Base-by-base conservation (phyloP, 2,113 vertebrate genomes). In the Lethenteron reissneri region DNA sequence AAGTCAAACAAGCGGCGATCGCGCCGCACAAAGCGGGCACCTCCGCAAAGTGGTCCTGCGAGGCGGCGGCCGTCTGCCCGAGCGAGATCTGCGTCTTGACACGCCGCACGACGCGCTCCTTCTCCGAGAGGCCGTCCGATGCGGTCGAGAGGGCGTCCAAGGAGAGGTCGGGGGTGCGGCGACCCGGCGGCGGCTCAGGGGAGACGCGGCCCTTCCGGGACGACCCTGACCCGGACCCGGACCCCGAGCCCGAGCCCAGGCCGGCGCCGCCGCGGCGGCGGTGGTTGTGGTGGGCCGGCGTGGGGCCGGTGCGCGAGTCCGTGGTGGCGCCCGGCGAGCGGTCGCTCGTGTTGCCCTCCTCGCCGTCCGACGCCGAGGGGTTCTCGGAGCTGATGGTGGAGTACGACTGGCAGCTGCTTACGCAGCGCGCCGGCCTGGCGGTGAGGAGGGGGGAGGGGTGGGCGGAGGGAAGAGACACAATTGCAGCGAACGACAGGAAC, bases 311-410 rank as follows among this genome's bases (percentile, higher is more conserved):
- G n/a, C 64, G 8, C 9, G 89, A 87, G 62, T 94, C 88, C 0
- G 88, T 88, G 1, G 89, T 90, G 74, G 86, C 87, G 5, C 88
- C 90, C 74, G 88, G 88, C 41, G 89, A 91, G 73, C 87, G 87
- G 73, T 94, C 89, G 1, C 85, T 94, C 58, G 86, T 88, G 75
- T 88, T 89, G 11, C 89, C 89, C 79, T 90, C 88, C 74, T 90
- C 88, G 3, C 87, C 88, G 12, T 92, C 89, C 0, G 89, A 92
- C 1, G 84, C 82, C 0, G 84, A 86, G 62, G 88, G 77, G 75
- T 94, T 94, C 80, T 94, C 89, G 0, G 88, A 90, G 80, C 89
- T 94, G 81, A 90, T 89, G 72, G 85, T 89, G 56, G 87, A 89
- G 58, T 87, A 81, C 56, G 89, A 94, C 80, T 87, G 89, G 73